Evolutionary conservation across 2,113 vertebrate genomes (phyloP).

Genomic region (Gadus macrocephalus): DNA sequence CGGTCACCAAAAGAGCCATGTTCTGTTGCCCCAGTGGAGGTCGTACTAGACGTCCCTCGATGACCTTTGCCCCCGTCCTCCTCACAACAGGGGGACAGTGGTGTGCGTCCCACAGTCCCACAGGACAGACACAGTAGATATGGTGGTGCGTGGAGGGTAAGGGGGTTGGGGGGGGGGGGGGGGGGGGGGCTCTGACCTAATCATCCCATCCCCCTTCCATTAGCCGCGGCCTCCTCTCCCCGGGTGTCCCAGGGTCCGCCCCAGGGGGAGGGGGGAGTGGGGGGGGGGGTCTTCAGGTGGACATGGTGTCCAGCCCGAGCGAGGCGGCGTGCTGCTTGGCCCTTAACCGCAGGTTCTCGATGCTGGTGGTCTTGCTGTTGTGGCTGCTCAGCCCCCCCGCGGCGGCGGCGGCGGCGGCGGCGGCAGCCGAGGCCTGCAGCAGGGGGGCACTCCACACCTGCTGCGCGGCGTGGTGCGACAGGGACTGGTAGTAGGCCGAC

Average conservation of each 20-base stretch:
- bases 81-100: slow-evolving; percentile 17
- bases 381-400: slow-evolving; percentile 49
- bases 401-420: slow-evolving; percentile 48
- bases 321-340: slow-evolving; percentile 96
- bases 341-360: slow-evolving; percentile 93
- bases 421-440: slow-evolving; percentile 81
- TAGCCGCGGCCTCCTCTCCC: not conserved
- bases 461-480: slow-evolving; percentile 90
- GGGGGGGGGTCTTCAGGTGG: slow-evolving; percentile 77
- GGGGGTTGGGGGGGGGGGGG: too few species aligned
- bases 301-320: slow-evolving; percentile 91
- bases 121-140: slow-evolving; percentile 9
- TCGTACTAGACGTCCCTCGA: slow-evolving; percentile 15
- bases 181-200: not conserved
- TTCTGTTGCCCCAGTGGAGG: slow-evolving; percentile 36
- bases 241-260: not conserved
- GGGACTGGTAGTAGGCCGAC: slow-evolving; percentile 92
- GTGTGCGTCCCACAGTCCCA: slow-evolving; percentile 29
- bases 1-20: slow-evolving; percentile 18
- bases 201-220: not conserved
- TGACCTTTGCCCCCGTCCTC: slow-evolving; percentile 20
- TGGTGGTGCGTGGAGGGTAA: slow-evolving; percentile 4
- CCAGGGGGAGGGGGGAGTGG: not conserved
- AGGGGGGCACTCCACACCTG: slow-evolving; percentile 93
- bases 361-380: slow-evolving; percentile 99